Evolutionary conservation across 2,888 invertebrate species (phyloP), one percentile per base, ranked within the genome.

Genomic region (Lottia scabra): DNA sequence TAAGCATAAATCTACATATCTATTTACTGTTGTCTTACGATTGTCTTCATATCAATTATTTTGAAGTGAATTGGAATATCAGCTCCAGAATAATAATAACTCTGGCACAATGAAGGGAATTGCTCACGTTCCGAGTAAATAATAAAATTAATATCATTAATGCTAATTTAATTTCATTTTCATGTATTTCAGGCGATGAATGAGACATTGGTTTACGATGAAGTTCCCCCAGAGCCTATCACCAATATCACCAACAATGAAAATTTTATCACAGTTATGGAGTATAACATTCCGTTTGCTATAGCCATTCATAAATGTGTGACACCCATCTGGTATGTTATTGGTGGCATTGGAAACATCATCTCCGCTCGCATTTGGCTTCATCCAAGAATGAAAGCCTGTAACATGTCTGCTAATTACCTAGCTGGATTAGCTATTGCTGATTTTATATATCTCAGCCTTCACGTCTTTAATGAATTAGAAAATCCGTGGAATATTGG

Each of bases 401-500:
- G 83, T 63, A 87, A 86, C 71, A 84, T 85, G 4, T 85, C 87
- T 19, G 87, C 87, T 19, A 74, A 85, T 63, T 88, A 87, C 74
- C 75, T 88, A 38, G 83, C 84, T 1, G 82, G 85, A 0, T 79
- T 88, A 27, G 81, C 87, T 0, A 72, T 87, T 12, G 81, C 84
- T 15, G 87, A 88, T 70, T 65, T 84, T 4, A 23, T 85, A 2
- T 79, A 84, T 44, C 78, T 87, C 62, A 67, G 81, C n/a, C 78
- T 87, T 12, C 85, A 87, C 72, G 78, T 85, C n/a, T 73, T 85
- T 38, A 80, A 81, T 65, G 87, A 88, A 66, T 71, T 87, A 48
- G 78, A 82, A 68, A 82, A 84, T 46, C 84, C 84, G 6, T 88
- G 87, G 87, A 76, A 77, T 30, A 63, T 81, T 5, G 73, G 76